Conservation (phyloP, 2,888 invertebrate species). For the Eupithecia inturbata region DNA sequence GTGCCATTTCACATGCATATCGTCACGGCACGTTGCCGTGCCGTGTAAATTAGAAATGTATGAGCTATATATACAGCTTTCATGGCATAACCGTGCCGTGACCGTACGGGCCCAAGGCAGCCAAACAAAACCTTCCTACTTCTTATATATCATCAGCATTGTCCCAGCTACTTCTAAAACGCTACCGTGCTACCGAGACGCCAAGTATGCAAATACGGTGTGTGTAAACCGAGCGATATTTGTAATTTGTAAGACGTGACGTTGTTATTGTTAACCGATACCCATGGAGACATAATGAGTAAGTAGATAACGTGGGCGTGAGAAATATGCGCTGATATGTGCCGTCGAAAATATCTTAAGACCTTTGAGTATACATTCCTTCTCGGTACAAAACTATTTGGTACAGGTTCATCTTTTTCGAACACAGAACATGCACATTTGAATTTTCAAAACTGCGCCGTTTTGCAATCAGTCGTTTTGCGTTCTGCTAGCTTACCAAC, state of each 20-base stretch:
- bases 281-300: constrained; percentile 31
- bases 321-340: constrained; percentile 19
- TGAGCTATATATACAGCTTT: no score
- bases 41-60: no score
- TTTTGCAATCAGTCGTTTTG: no score
- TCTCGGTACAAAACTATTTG: background rate
- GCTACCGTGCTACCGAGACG: constrained; percentile 14
- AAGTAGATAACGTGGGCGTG: constrained; percentile 22
- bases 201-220: constrained; percentile 42
- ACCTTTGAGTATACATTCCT: background rate
- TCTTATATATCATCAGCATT: background rate
- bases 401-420: background rate
- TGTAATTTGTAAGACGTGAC: constrained; percentile 33
- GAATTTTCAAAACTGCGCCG: background rate
- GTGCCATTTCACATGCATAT: no score
- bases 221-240: constrained; percentile 36
- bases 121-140: background rate
- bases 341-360: background rate
- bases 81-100: no score
- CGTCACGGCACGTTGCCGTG: no score
- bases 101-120: background rate
- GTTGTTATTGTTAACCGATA: constrained; percentile 41
- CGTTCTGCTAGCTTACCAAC: no score
- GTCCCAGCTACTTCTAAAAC: background rate
- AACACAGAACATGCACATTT: background rate